Percentiles rank a stretch among this genome's conserved stretches.
These are phyloP conservation scores for Lycocerus yunnanus DNA, from an alignment of 2,888 invertebrate genomes.

Conservation along the genomic window DNA sequence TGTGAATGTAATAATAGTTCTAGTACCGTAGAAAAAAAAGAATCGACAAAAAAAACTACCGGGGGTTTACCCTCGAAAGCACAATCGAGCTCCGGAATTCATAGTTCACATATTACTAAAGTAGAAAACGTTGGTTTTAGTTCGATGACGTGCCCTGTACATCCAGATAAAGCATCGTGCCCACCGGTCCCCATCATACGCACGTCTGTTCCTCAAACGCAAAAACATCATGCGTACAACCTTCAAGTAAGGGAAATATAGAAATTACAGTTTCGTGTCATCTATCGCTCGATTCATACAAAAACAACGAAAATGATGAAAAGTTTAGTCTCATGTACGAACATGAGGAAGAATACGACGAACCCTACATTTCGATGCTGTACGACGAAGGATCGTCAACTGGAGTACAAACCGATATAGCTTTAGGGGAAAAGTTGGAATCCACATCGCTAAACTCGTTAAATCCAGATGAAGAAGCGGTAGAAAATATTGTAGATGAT, in stretches of 20 bases:
- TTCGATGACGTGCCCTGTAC: constrained; percentile 8
- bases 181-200: background rate
- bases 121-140: constrained; percentile 6
- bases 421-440: constrained; percentile 18
- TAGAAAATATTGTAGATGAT: background rate
- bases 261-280: background rate
- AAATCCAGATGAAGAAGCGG: background rate
- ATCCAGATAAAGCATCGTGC: background rate
- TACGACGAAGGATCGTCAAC: constrained; percentile 1
- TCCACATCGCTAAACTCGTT: constrained; percentile 25
- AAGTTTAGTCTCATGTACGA: constrained; percentile 23
- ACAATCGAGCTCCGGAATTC: background rate
- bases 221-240: background rate
- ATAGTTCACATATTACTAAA: background rate
- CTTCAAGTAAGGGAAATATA: background rate
- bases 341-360: constrained; percentile 23
- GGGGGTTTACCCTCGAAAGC: background rate
- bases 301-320: background rate
- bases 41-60: background rate
- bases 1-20: background rate
- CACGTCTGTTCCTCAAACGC: background rate
- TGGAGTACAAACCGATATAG: constrained; percentile 24
- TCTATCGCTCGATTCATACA: background rate
- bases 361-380: background rate
- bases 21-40: background rate